A percentile compares a stretch with the other conserved stretches of the same genome.
Evolutionary conservation across 2,113 vertebrate species (phyloP).

Genomic region (Rhynchomys soricoides): DNA sequence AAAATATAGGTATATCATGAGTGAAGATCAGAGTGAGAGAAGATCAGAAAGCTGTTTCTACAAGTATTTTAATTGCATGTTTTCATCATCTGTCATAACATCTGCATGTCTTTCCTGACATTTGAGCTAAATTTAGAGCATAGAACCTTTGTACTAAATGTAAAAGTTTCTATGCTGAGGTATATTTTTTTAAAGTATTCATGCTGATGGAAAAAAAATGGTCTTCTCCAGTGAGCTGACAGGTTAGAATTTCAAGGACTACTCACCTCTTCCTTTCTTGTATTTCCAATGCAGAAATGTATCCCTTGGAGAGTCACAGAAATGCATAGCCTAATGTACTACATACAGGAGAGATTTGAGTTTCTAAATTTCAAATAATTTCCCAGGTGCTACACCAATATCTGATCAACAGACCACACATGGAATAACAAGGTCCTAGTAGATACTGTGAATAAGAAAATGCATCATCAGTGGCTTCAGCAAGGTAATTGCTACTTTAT

Average conservation of each 20-base stretch:
- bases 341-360: neutral
- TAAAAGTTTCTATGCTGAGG: neutral
- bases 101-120: neutral
- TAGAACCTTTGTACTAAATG: neutral
- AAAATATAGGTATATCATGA: neutral
- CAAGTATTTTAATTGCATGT: neutral
- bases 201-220: neutral
- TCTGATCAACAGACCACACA: neutral
- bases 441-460: conserved; percentile 21
- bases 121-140: neutral
- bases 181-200: conserved; percentile 29
- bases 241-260: neutral
- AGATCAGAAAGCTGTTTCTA: neutral
- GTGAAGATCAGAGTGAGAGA: neutral
- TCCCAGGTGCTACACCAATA: neutral
- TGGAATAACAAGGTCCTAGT: neutral
- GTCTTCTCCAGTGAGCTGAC: neutral
- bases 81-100: conserved; percentile 21
- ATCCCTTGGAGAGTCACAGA: neutral
- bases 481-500: neutral
- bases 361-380: conserved; percentile 10
- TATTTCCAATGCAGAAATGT: neutral
- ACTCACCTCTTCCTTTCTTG: neutral
- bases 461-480: neutral
- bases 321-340: neutral